These are phyloP conservation scores for Epinephelus coioides DNA, from an alignment of 2,797 vertebrate genomes.

Conservation along the genomic window DNA sequence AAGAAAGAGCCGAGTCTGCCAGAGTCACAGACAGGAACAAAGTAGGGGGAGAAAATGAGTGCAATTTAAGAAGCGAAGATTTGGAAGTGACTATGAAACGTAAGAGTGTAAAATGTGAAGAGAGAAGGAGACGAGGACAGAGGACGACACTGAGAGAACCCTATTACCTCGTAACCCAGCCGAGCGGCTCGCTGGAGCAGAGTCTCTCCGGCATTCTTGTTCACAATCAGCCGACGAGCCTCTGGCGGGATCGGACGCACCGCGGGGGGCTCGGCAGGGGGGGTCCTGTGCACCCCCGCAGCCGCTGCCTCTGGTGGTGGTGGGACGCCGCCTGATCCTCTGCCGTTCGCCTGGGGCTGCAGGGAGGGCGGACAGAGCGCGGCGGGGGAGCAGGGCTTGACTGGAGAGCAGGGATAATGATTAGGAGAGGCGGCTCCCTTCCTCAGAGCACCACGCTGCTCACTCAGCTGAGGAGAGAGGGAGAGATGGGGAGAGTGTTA, in stretches of 20 bases:
- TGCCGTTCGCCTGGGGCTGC: constrained; percentile 74
- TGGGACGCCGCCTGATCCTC: constrained; percentile 53
- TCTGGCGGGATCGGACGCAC: constrained; percentile 96
- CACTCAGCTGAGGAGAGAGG: constrained; percentile 74
- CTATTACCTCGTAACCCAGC: constrained; percentile 94
- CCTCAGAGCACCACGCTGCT: constrained; percentile 85
- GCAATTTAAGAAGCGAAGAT: constrained; percentile 60
- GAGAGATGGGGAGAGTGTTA: constrained; percentile 50
- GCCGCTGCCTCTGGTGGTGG: constrained; percentile 52
- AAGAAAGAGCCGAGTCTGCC: constrained; percentile 23
- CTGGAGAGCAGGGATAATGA: constrained; percentile 85
- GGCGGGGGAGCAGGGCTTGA: constrained; percentile 85
- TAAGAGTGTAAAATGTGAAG: constrained; percentile 47
- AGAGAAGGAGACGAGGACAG: constrained; percentile 38
- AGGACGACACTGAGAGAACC: constrained; percentile 32
- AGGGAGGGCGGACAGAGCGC: constrained; percentile 84
- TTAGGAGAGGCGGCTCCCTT: constrained; percentile 89
- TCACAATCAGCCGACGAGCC: constrained; percentile 96
- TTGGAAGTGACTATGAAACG: constrained; percentile 44
- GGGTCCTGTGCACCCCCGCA: constrained; percentile 81
- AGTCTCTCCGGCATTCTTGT: constrained; percentile 98
- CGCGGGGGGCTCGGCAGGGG: constrained; percentile 86
- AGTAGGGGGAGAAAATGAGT: constrained; percentile 69
- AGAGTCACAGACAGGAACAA: constrained; percentile 62
- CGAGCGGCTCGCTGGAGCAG: constrained; percentile 96